Percentiles rank a stretch among this genome's conserved stretches.
Evolutionary conservation across 2,113 vertebrate genomes (phyloP).

Genomic region (Lasiurus borealis): DNA sequence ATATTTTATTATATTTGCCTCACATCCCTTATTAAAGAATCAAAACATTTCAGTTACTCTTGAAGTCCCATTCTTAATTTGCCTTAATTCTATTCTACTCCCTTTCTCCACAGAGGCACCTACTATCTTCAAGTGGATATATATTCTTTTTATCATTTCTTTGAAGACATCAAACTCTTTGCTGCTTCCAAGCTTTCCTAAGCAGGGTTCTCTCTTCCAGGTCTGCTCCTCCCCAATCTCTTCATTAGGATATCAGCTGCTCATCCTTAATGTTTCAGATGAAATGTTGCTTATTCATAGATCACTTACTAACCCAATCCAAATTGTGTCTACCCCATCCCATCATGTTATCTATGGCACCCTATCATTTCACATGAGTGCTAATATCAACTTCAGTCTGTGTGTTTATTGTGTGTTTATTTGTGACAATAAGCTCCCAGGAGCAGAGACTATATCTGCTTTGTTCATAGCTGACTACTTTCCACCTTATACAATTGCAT

Average conservation of each 20-base stretch:
- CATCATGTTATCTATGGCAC: not conserved
- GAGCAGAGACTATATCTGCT: not conserved
- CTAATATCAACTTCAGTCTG: not conserved
- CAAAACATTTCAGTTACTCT: constrained; percentile 1
- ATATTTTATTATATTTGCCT: constrained; percentile 10
- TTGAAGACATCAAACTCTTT: not conserved
- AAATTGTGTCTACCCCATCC: not conserved
- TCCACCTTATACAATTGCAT: not conserved
- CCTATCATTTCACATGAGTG: not conserved
- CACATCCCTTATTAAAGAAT: constrained; percentile 28
- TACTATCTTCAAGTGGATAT: not conserved
- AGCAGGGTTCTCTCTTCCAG: not conserved
- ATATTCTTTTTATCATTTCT: not conserved
- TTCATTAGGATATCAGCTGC: not conserved
- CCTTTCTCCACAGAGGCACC: not conserved
- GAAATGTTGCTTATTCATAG: constrained; percentile 24
- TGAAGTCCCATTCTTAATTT: constrained; percentile 4
- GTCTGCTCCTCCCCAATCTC: not conserved
- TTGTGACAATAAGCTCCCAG: not conserved
- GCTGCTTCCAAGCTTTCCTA: not conserved
- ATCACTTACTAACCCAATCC: not conserved
- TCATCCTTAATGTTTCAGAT: not conserved
- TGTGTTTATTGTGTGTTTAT: not conserved
- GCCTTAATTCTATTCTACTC: constrained; percentile 28
- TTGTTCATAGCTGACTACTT: constrained; percentile 37